Evolutionary conservation across 2,888 invertebrate genomes (phyloP), one percentile per base, ranked within the genome.

Genomic region (Sylvicola cinctus): DNA sequence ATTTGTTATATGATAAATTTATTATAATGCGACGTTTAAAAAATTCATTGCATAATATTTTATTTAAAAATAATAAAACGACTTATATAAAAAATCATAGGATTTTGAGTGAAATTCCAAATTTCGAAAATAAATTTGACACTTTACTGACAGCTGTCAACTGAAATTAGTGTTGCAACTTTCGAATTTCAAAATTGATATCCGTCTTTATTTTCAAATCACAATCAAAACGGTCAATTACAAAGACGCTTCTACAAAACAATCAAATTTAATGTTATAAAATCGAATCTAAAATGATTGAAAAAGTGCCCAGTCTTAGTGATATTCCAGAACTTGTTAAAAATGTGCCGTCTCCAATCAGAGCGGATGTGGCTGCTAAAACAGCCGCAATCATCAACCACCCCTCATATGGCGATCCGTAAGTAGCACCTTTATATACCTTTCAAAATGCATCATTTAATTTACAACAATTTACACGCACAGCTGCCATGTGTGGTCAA

Each of bases 401-500:
- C 47, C 63, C 65, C 32, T 68, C 69, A 1, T 73, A 66, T 46
- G 66, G 63, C 32, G 63, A 58, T 38, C 54, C 62, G 72, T 73
- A 55, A 60, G 65, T 61, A 14, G 13, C 7, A 20, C 33, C 11
- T 34, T 28, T 15, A 23, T 25, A n/a, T 28, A 11, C n/a, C 16
- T 37, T 16, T 16, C 23, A 16, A n/a, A 3, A 3, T 3, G 8
- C 10, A 11, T 3, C 5, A 25, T 14, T 4, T 11, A 23, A 25
- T 25, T 11, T 27, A 10, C 4, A 23, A 8, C 11, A 20, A n/a
- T 15, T 17, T 25, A 27, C 38, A 17, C 31, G 33, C 57, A 59
- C 29, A 20, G 20, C 44, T 73, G 74, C 1, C 74, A 74, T 42
- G 57, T 68, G 45, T 84, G 84, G 84, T 63, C 68, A 2, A 58